Percentiles rank a stretch among this genome's conserved stretches.
phyloP scores from a whole-genome alignment of 2,797 vertebrate species.

The Acipenser ruthenus region DNA sequence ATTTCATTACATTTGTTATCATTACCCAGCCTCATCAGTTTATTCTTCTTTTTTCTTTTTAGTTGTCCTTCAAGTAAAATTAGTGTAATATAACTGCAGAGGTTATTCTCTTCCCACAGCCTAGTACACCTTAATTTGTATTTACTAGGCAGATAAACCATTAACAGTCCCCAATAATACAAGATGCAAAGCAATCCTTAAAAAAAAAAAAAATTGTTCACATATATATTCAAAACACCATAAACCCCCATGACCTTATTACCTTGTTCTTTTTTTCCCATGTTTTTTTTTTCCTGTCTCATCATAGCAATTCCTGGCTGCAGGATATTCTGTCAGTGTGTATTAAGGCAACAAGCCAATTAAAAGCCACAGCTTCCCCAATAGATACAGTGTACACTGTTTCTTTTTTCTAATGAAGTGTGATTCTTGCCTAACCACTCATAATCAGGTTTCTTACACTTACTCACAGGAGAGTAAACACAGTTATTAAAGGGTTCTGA shows the following conservation, averaged over 20 bases:
- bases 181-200: too few species aligned
- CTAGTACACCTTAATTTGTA: too few species aligned
- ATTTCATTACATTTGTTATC: too few species aligned
- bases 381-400: background rate
- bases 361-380: background rate
- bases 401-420: background rate
- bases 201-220: too few species aligned
- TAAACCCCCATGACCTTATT: background rate
- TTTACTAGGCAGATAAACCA: too few species aligned
- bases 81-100: too few species aligned
- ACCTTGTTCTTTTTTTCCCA: background rate
- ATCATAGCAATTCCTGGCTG: background rate
- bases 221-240: background rate
- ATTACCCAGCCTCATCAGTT: too few species aligned
- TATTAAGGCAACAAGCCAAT: background rate
- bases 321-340: background rate
- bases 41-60: too few species aligned
- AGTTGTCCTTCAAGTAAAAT: too few species aligned
- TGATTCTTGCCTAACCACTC: background rate
- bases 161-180: too few species aligned
- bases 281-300: background rate
- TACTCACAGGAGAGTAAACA: background rate
- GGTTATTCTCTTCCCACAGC: too few species aligned
- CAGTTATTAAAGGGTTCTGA: background rate
- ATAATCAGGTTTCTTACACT: constrained; percentile 1